A percentile compares a stretch with the other conserved stretches of the same genome.
Conservation (phyloP, 2,888 invertebrate genomes). For the Lucinisca nassula region DNA sequence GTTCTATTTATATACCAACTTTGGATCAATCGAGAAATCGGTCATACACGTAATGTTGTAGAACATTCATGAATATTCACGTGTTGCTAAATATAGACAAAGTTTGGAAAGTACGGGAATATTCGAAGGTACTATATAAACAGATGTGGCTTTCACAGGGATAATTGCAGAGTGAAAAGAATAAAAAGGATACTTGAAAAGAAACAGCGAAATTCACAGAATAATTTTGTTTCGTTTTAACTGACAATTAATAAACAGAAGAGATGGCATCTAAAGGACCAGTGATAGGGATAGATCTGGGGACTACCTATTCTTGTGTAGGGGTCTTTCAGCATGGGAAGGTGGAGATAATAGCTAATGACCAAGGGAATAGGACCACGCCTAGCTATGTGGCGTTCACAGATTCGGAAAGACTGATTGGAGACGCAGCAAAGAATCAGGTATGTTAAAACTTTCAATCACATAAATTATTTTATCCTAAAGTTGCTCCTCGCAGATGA, state of each 20-base stretch:
- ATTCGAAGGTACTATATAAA: neutral
- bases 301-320: slow-evolving; percentile 93
- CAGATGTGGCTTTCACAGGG: too few relatives aligned
- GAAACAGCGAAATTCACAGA: neutral
- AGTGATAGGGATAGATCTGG: slow-evolving; percentile 95
- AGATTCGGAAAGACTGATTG: slow-evolving; percentile 89
- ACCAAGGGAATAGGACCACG: slow-evolving; percentile 92
- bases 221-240: too few relatives aligned
- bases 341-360: slow-evolving; percentile 89
- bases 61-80: neutral
- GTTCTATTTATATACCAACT: too few relatives aligned
- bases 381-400: slow-evolving; percentile 93
- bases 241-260: neutral
- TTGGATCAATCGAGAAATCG: too few relatives aligned
- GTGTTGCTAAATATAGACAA: neutral
- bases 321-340: slow-evolving; percentile 88
- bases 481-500: too few relatives aligned
- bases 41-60: too few relatives aligned
- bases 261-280: slow-evolving; percentile 57
- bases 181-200: neutral
- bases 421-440: slow-evolving; percentile 89
- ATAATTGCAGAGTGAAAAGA: neutral
- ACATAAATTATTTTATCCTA: too few relatives aligned
- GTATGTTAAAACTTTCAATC: too few relatives aligned
- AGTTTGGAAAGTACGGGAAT: too few relatives aligned